Base-by-base conservation (phyloP, 2,113 vertebrate species). In the Carettochelys insculpta region DNA sequence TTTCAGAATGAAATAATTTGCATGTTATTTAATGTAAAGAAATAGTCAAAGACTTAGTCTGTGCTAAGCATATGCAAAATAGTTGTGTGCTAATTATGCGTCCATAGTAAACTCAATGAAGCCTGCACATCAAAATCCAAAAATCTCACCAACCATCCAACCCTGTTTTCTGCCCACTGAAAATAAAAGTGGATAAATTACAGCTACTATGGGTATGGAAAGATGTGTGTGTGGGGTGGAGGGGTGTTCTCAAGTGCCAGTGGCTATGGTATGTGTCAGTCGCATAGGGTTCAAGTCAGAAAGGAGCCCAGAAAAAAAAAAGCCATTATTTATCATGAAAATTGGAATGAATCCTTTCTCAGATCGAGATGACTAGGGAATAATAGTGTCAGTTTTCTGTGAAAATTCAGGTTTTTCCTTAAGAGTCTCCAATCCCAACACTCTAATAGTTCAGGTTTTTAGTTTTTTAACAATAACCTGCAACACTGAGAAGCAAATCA, bases 381-480 rank as follows among this genome's bases (percentile, higher is more conserved):
- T 22, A 5, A 51, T 3, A n/a, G 17, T 16, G 20, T 65, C 34
- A 52, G 24, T 12, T 47, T 76, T 14, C 41, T 56, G 56, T 56
- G 73, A 43, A 71, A n/a, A 56, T 22, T 48, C 52, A 2, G 2
- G 8, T 5, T 13, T n/a, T 2, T 1, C 1, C 1, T 3, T 4
- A 85, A 83, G 31, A 1, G 5, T 65, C 29, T 25, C 34, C 24
- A 91, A 38, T 61, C 61, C 81, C 27, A 61, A 52, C n/a, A 52
- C 25, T 25, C 53, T 27, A 25, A 13, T 29, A 29, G 22, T 47
- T 54, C 11, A 27, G 31, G 56, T 22, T 45, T 83, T 19, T 51
- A 11, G 13, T n/a, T 56, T 56, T 86, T n/a, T 43, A n/a, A 48
- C 13, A 51, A 73, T 56, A 91, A 61, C 38, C 47, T 25, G 20